Evolutionary conservation across 1,140 invertebrate genomes (phyloP).

Genomic region (Micrasema minimum): DNA sequence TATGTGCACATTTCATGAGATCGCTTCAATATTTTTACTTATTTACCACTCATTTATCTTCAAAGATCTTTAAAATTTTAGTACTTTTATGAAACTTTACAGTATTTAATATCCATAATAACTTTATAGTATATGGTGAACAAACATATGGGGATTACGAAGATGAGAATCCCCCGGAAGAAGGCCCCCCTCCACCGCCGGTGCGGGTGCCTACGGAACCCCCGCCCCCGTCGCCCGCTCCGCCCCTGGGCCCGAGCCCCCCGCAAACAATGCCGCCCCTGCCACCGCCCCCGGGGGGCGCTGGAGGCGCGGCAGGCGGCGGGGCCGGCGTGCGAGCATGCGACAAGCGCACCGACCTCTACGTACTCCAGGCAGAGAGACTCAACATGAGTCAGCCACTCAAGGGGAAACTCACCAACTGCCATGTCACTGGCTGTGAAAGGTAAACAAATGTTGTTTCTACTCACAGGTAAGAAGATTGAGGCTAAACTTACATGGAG

Average conservation of each 20-base stretch:
- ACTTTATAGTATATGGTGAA: slow-evolving; percentile 41
- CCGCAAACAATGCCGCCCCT: slow-evolving; percentile 56
- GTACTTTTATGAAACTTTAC: too few species aligned
- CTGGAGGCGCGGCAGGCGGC: slow-evolving; percentile 66
- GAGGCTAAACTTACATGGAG: too few species aligned
- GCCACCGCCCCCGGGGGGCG: slow-evolving; percentile 58
- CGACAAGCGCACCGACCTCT: slow-evolving; percentile 88
- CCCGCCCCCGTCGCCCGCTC: slow-evolving; percentile 55
- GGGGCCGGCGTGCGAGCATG: slow-evolving; percentile 74
- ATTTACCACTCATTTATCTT: too few species aligned
- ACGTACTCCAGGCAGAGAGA: slow-evolving; percentile 83
- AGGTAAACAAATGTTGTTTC: slow-evolving; percentile 76
- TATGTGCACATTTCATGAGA: too few species aligned
- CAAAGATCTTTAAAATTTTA: too few species aligned
- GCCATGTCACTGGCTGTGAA: slow-evolving; percentile 88
- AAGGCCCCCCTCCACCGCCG: slow-evolving; percentile 56
- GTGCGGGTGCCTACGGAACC: slow-evolving; percentile 54
- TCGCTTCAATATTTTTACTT: too few species aligned
- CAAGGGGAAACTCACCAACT: slow-evolving; percentile 91
- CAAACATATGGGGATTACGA: slow-evolving; percentile 47
- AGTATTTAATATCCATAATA: slow-evolving; percentile 11
- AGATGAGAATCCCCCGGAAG: slow-evolving; percentile 52
- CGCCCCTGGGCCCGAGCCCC: slow-evolving; percentile 48
- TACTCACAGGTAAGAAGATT: too few species aligned
- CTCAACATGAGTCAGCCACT: slow-evolving; percentile 76